Conservation (phyloP, 2,113 vertebrate species). For the Glaucidium brasilianum region DNA sequence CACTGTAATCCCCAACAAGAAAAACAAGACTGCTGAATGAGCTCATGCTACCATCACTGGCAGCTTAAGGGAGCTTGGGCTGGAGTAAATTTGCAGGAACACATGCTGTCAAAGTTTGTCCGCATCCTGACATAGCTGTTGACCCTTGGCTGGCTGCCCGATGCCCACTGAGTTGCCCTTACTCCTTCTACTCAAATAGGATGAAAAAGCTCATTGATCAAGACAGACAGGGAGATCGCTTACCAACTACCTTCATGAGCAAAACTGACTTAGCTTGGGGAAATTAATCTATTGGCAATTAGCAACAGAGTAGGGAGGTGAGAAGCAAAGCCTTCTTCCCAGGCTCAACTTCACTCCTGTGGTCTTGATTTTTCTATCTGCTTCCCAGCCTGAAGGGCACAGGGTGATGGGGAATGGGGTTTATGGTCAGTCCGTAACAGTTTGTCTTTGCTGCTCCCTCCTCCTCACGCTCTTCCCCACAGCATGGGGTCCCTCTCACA, state of each 20-base stretch:
- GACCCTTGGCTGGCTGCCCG: background rate
- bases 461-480: background rate
- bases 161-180: background rate
- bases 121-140: rapidly evolving
- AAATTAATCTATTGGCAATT: background rate
- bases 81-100: background rate
- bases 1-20: background rate
- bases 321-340: background rate
- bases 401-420: rapidly evolving
- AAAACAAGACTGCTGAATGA: background rate
- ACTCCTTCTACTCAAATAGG: background rate
- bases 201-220: background rate
- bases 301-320: background rate
- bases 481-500: background rate
- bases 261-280: background rate
- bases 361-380: background rate
- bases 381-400: rapidly evolving
- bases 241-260: background rate
- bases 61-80: background rate
- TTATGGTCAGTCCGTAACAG: rapidly evolving
- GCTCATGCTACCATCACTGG: background rate
- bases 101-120: background rate
- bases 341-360: background rate
- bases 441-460: background rate
- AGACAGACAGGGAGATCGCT: background rate